These are phyloP conservation scores for Equus quagga DNA, from an alignment of 2,113 vertebrate genomes.

Conservation along the genomic window DNA sequence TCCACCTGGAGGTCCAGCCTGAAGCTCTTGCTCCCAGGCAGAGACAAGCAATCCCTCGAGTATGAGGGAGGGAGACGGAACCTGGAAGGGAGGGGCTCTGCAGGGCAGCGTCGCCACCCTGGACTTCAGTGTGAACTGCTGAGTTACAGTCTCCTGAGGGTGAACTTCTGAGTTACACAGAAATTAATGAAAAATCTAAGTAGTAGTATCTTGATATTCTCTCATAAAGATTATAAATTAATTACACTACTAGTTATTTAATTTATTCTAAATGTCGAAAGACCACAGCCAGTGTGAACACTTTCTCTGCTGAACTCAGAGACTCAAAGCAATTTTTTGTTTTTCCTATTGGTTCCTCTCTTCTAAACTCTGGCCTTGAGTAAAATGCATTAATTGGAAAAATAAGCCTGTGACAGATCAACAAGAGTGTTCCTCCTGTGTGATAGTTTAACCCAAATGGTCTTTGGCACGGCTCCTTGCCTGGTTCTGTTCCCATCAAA, in stretches of 20 bases:
- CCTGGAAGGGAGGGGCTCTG: neutral
- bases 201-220: neutral
- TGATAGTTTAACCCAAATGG: neutral
- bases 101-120: neutral
- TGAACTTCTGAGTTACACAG: neutral
- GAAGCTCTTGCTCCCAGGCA: neutral
- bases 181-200: neutral
- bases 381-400: neutral
- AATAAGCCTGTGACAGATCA: neutral
- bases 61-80: neutral
- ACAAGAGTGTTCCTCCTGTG: neutral
- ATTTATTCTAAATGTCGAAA: slow-evolving; percentile 49
- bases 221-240: neutral
- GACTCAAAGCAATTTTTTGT: neutral
- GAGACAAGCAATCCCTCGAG: neutral
- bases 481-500: neutral
- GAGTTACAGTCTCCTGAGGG: neutral
- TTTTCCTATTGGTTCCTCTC: neutral
- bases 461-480: neutral
- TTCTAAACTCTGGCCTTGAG: neutral
- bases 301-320: neutral
- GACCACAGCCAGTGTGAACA: neutral
- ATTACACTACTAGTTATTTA: neutral
- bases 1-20: neutral
- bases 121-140: neutral